A percentile compares a stretch with the other conserved stretches of the same genome.
phyloP scores from a whole-genome alignment of 2,113 vertebrate genomes.

The Psittacula cyanocephala region DNA sequence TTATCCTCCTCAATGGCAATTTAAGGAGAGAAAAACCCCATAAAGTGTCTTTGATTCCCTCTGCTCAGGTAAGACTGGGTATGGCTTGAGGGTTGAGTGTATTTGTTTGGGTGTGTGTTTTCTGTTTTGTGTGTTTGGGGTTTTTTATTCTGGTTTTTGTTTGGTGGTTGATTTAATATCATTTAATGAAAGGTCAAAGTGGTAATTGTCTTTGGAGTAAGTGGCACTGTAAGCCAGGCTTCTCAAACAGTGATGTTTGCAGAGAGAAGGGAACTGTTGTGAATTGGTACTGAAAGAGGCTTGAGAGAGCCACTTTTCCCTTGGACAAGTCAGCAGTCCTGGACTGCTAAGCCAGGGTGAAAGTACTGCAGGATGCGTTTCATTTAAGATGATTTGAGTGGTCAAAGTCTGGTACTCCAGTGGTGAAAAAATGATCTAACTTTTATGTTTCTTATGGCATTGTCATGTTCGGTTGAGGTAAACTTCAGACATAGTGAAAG shows the following conservation, averaged over 20 bases:
- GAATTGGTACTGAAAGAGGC: neutral
- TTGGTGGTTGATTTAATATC: neutral
- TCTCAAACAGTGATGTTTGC: neutral
- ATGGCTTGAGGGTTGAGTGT: neutral
- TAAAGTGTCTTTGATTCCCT: neutral
- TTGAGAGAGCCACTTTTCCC: neutral
- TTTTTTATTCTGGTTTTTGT: too few species aligned
- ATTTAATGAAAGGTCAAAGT: neutral
- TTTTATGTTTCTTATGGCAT: neutral
- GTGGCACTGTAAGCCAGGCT: neutral
- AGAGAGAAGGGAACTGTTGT: neutral
- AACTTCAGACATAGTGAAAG: neutral
- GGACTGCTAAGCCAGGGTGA: neutral
- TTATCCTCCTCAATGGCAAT: neutral
- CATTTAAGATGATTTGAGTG: neutral
- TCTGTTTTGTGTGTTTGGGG: neutral
- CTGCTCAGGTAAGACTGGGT: neutral
- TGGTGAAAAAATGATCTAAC: neutral
- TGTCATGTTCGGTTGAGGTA: neutral
- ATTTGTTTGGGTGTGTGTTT: neutral
- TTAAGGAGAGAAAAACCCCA: accelerated
- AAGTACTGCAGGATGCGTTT: neutral
- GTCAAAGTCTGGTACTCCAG: neutral
- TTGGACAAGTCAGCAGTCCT: neutral
- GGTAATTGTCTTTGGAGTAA: neutral